A percentile compares a stretch with the other conserved stretches of the same genome.
phyloP scores from a whole-genome alignment of 2,888 invertebrate species.

The Campoplex capitator region DNA sequence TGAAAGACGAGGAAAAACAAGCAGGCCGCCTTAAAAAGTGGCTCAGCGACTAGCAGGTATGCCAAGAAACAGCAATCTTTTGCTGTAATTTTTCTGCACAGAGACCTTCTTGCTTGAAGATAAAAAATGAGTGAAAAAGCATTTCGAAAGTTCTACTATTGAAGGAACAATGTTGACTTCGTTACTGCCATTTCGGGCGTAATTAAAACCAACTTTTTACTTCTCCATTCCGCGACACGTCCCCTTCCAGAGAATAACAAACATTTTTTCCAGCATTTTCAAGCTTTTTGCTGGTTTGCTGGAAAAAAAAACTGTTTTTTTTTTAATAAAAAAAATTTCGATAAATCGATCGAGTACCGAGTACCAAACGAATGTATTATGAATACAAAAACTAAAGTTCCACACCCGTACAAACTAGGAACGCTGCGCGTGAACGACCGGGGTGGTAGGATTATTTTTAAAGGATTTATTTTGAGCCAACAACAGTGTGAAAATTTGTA shows the following conservation, averaged over 20 bases:
- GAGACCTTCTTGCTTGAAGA: not conserved
- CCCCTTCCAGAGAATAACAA: not conserved
- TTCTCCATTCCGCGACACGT: not conserved
- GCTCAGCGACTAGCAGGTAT: slow-evolving; percentile 1
- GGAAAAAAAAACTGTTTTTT: no score
- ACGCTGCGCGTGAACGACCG: not conserved
- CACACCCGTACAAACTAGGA: not conserved
- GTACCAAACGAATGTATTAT: not conserved
- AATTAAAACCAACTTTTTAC: not conserved
- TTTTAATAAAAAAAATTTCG: not conserved
- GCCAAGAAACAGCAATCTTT: not conserved
- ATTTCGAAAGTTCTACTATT: not conserved
- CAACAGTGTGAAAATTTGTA: not conserved
- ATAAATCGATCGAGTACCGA: not conserved
- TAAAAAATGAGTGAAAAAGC: not conserved
- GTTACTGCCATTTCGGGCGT: not conserved
- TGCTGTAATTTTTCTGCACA: not conserved
- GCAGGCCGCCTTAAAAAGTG: slow-evolving; percentile 1
- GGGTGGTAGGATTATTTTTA: not conserved
- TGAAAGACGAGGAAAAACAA: not conserved
- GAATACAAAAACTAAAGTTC: not conserved
- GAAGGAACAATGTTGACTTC: not conserved
- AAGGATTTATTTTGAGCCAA: not conserved
- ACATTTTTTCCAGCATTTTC: not conserved
- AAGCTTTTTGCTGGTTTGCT: not conserved